Percentiles rank a stretch among this genome's conserved stretches.
Evolutionary conservation across 2,888 invertebrate genomes (phyloP).

Genomic region (Ptilodon capucinus): DNA sequence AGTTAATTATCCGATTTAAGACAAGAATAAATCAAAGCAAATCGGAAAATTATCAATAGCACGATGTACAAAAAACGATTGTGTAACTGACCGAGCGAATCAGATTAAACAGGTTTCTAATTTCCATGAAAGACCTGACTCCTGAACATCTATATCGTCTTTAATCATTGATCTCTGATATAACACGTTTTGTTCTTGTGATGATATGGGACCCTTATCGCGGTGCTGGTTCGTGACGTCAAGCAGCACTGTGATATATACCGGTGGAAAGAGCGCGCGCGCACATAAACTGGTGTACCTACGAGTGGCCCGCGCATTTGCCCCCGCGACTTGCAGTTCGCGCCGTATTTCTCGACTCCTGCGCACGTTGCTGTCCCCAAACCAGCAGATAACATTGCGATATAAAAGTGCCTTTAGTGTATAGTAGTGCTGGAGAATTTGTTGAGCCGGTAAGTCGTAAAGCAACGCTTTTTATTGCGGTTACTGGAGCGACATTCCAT

Average conservation of each 20-base stretch:
- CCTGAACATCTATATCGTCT: constrained; percentile 3
- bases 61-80: neutral
- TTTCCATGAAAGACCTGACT: neutral
- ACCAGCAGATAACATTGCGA: constrained; percentile 29
- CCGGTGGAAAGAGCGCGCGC: constrained; percentile 63
- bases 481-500: neutral
- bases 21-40: no score
- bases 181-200: constrained; percentile 42
- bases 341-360: constrained; percentile 35
- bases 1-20: no score
- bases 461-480: constrained; percentile 3
- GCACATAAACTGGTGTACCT: constrained; percentile 63
- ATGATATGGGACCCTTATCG: constrained; percentile 52
- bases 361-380: constrained; percentile 38
- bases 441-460: constrained; percentile 48
- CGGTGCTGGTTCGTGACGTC: constrained; percentile 59
- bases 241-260: constrained; percentile 63
- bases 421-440: constrained; percentile 47
- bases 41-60: neutral
- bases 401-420: constrained; percentile 55
- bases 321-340: constrained; percentile 54
- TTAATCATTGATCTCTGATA: constrained; percentile 33
- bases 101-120: neutral
- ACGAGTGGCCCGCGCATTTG: constrained; percentile 59
- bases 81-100: neutral